Evolutionary conservation across 2,113 vertebrate species (phyloP).

Genomic region (Eidolon helvum): DNA sequence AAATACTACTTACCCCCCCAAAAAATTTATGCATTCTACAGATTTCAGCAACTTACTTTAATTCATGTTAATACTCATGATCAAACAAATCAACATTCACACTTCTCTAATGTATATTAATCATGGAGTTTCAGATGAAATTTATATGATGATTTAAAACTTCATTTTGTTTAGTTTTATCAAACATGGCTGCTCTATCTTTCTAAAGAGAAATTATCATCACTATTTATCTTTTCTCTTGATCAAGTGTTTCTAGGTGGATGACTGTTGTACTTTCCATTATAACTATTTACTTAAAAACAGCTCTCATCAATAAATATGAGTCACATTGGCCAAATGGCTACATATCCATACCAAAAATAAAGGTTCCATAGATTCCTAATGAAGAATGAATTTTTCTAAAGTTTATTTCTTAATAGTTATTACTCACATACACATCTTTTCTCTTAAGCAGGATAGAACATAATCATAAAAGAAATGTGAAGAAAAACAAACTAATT

Average conservation of each 20-base stretch:
- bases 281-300: background rate
- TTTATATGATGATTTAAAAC: conserved; percentile 24
- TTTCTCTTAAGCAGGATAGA: background rate
- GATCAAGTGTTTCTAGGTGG: conserved; percentile 30
- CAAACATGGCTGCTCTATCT: background rate
- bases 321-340: background rate
- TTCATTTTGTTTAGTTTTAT: conserved; percentile 13
- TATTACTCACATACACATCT: fast-evolving
- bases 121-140: background rate
- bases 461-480: background rate
- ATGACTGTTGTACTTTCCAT: background rate
- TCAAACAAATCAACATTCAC: background rate
- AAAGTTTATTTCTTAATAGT: background rate
- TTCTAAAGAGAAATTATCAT: background rate
- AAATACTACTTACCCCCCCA: background rate
- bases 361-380: background rate
- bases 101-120: background rate
- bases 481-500: background rate
- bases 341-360: background rate
- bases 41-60: background rate
- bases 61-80: background rate
- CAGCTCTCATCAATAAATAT: background rate
- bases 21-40: background rate
- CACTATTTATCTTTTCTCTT: conserved; percentile 24
- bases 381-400: background rate